Base-by-base conservation (phyloP, 1,140 invertebrate genomes). In the Philopotamus ludificatus region DNA sequence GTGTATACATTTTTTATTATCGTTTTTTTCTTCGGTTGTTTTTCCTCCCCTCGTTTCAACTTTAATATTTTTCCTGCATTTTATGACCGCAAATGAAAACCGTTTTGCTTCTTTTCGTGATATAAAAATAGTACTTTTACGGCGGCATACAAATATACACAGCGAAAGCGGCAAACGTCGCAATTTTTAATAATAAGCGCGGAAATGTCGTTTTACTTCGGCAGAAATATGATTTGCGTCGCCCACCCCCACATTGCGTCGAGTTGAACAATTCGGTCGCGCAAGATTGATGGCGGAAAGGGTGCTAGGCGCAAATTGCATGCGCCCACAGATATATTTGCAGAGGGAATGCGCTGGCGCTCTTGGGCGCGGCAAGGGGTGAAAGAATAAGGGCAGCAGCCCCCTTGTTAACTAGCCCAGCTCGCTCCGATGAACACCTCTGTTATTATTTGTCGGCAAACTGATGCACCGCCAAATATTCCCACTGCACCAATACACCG, bases 21-120 rank as follows among this genome's bases (percentile, higher is more conserved):
- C n/a, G n/a, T n/a, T n/a, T n/a, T n/a, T n/a, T n/a, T n/a, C n/a
- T n/a, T n/a, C n/a, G 28, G 28, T 34, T 4, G 28, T 34, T 34
- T 34, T 34, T 16, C 53, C 22, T 9, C 57, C 41, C n/a, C 57
- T 45, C 47, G 57, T 60, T 57, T 60, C 57, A 60, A 60, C 57
- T 60, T 60, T 60, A 60, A 60, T 60, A 60, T 60, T 60, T 60
- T 34, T 34, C 44, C 57, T 60, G 57, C 57, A 26, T 44, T 60
- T 60, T 60, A 60, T 60, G 57, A 60, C 57, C 57, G 44, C 57
- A 47, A 15, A 20, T 26, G 39, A 47, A 60, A 60, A 42, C 39
- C 57, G 57, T 60, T 60, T 60, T 9, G 44, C 44, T 34, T 34
- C n/a, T n/a, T n/a, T n/a, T n/a, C n/a, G n/a, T n/a, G n/a, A n/a